phyloP scores from a whole-genome alignment of 2,888 invertebrate species.

The Pachycephus smyrnensis region DNA sequence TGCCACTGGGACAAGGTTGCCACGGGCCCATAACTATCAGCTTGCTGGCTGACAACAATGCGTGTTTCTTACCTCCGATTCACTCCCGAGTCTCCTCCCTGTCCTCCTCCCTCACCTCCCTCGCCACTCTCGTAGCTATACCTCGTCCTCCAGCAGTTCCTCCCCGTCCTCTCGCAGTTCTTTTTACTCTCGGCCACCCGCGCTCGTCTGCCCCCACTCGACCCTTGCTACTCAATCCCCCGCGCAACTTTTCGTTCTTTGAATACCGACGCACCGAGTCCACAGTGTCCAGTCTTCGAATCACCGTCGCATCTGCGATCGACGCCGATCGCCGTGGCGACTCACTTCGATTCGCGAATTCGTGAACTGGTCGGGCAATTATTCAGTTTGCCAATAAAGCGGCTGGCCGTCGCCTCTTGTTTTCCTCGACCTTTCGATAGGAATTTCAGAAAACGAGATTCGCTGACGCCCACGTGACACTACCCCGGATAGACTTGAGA shows the following conservation, averaged over 20 bases:
- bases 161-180: conserved; percentile 32
- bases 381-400: too few species aligned
- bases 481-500: conserved; percentile 19
- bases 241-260: conserved; percentile 55
- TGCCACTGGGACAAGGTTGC: conserved; percentile 65
- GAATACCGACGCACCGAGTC: conserved; percentile 55
- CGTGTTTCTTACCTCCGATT: conserved; percentile 50
- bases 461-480: conserved; percentile 22
- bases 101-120: conserved; percentile 1
- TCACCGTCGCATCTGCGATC: conserved; percentile 53
- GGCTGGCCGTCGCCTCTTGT: too few species aligned
- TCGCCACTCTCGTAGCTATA: background rate
- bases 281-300: conserved; percentile 60
- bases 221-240: conserved; percentile 40
- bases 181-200: conserved; percentile 18
- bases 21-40: conserved; percentile 61
- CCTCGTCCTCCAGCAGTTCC: conserved; percentile 17
- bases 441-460: too few species aligned
- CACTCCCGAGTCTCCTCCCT: conserved; percentile 32
- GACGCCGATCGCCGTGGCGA: too few species aligned
- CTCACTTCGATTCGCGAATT: too few species aligned
- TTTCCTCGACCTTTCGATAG: too few species aligned
- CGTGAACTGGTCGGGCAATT: too few species aligned
- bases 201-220: conserved; percentile 13
- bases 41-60: conserved; percentile 57